Base-by-base conservation (phyloP, 2,113 vertebrate species). In the Pica pica region DNA sequence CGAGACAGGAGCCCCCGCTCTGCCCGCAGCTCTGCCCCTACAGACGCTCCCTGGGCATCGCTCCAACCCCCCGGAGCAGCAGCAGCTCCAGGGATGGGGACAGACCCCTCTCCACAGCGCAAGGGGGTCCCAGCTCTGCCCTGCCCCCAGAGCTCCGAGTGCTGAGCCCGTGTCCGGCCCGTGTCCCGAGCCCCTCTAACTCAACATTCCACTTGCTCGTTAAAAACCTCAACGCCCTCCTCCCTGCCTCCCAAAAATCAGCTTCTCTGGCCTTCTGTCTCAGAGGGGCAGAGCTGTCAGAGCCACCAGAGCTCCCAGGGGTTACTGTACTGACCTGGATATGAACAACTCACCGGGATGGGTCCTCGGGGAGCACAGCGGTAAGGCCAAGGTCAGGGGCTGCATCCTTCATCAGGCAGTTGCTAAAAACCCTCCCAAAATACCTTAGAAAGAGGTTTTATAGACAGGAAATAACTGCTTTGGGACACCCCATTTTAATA, bases 81-180 rank as follows among this genome's bases (percentile, higher is more conserved):
- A 18, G 42, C 5, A 2, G 1, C 50, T 2, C 42, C 26, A 4
- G 4, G 13, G 49, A 11, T 0, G 2, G 0, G 1, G 8, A 19
- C 30, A 71, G 19, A 49, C 17, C 42, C 50, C 42, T 55, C 67
- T 8, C 16, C 21, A 1, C 1, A 4, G 27, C 1, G 41, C 47
- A 16, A 35, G 33, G 0, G 7, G 8, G 16, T 77, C 16, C n/a
- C 37, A 41, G 42, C 13, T 5, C 37, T 24, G 61, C 31, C 39
- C 53, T 74, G 71, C 33, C 21, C 18, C 24, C 49, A 19, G n/a
- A 20, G 3, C 31, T 8, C 24, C 44, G 14, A 0, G 50, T 0
- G 24, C 30, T 5, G 16, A 14, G 6, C 23, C 61, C 6, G 2
- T 9, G 37, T 6, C 37, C 13, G 24, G n/a, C 26, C 23, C 11